Evolutionary conservation across 2,797 vertebrate species (phyloP).

Genomic region (Pangasius mekongensis): DNA sequence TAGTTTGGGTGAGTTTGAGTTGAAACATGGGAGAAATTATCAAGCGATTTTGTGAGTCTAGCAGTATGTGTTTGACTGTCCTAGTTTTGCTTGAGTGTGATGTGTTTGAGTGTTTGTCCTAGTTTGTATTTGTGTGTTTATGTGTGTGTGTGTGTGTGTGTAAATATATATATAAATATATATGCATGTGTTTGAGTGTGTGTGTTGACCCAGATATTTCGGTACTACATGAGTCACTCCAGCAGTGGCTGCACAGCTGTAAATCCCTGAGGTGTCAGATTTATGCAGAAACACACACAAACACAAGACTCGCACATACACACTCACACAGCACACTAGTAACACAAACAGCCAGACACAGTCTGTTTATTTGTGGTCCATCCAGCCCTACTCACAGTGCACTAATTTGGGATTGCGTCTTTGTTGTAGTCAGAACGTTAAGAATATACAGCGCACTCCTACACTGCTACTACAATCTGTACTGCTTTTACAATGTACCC

Average conservation of each 20-base stretch:
- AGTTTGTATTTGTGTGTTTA: background rate
- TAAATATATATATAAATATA: background rate
- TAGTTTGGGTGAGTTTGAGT: background rate
- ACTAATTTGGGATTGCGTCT: background rate
- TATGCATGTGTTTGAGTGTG: background rate
- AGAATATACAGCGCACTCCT: background rate
- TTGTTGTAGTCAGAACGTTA: background rate
- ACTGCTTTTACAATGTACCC: background rate
- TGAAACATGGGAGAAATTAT: background rate
- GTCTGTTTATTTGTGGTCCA: background rate
- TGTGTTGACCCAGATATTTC: constrained; percentile 68
- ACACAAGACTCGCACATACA: constrained; percentile 15
- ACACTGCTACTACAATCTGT: background rate
- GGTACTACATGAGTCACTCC: constrained; percentile 75
- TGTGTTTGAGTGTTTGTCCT: background rate
- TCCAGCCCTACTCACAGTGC: background rate
- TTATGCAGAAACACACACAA: background rate
- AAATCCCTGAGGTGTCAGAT: background rate
- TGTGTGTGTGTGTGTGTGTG: constrained; percentile 13
- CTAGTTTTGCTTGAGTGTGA: background rate
- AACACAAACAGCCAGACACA: constrained; percentile 18
- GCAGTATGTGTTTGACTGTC: constrained; percentile 3
- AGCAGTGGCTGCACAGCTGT: constrained; percentile 18
- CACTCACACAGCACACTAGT: constrained; percentile 7
- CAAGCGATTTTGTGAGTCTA: background rate